Evolutionary conservation across 2,797 vertebrate species (phyloP).

Genomic region (Lemur catta): DNA sequence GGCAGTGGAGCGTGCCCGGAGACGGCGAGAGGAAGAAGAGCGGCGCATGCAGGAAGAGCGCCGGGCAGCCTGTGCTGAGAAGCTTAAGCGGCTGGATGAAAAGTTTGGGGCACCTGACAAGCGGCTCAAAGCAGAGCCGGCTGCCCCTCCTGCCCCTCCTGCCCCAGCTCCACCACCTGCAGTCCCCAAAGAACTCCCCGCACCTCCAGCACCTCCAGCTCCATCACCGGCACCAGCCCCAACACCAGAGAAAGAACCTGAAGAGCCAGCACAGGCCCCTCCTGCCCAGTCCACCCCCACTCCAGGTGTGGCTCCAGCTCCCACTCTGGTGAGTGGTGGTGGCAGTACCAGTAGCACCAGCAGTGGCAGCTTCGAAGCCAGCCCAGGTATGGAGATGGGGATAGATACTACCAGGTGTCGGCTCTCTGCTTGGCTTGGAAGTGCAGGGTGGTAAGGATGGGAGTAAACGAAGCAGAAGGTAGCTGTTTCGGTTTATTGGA

Average conservation of each 20-base stretch:
- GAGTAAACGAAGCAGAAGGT: neutral
- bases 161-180: slow-evolving; percentile 82
- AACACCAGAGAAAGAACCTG: slow-evolving; percentile 66
- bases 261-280: slow-evolving; percentile 61
- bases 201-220: slow-evolving; percentile 75
- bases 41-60: slow-evolving; percentile 95
- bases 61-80: slow-evolving; percentile 94
- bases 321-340: slow-evolving; percentile 72
- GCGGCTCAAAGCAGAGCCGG: slow-evolving; percentile 79
- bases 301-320: slow-evolving; percentile 51
- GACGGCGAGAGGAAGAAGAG: slow-evolving; percentile 93
- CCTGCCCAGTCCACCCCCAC: slow-evolving; percentile 46
- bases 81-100: slow-evolving; percentile 94
- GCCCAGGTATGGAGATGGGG: slow-evolving; percentile 82
- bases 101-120: slow-evolving; percentile 90
- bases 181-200: slow-evolving; percentile 83
- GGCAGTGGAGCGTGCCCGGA: slow-evolving; percentile 92
- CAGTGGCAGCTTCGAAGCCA: slow-evolving; percentile 90
- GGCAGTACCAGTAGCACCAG: slow-evolving; percentile 87
- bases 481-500: neutral
- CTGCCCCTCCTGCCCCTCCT: slow-evolving; percentile 26
- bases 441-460: neutral
- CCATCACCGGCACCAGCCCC: slow-evolving; percentile 24
- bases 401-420: neutral
- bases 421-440: neutral